Conservation (phyloP, 2,797 vertebrate genomes). For the Podarcis siculus region DNA sequence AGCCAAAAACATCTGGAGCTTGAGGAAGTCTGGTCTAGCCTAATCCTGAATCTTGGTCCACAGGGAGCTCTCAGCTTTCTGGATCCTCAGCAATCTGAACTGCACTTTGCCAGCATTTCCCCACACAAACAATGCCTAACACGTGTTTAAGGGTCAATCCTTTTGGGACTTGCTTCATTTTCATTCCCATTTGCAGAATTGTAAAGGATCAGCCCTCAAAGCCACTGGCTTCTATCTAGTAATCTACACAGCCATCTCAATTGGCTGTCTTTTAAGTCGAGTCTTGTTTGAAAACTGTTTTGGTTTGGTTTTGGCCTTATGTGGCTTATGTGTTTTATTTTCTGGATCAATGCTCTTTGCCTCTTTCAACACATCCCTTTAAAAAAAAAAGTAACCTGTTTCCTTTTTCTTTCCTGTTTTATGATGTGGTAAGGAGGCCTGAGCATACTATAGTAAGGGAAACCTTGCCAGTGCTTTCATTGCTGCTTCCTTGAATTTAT, state of each 20-base stretch:
- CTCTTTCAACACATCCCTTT: conserved; percentile 43
- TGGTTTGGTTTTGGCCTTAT: conserved; percentile 45
- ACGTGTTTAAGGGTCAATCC: not conserved
- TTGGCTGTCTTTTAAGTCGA: conserved; percentile 38
- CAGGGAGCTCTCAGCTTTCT: not conserved
- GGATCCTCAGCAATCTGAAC: not conserved
- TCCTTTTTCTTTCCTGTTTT: conserved; percentile 45
- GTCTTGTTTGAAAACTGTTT: conserved; percentile 27
- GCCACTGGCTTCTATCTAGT: not conserved
- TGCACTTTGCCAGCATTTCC: not conserved
- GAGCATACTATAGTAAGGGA: conserved; percentile 50
- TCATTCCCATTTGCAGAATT: not conserved
- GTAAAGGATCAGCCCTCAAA: not conserved
- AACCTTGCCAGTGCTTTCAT: conserved; percentile 59
- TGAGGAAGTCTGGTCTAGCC: too few relatives aligned
- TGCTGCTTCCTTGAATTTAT: conserved; percentile 59
- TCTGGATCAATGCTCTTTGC: conserved; percentile 56
- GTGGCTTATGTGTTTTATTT: conserved; percentile 67
- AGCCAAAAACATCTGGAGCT: too few relatives aligned
- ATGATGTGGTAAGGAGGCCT: conserved; percentile 64
- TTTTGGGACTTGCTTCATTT: not conserved
- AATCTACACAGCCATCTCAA: not conserved
- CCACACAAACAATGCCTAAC: not conserved
- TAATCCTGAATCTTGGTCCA: not conserved
- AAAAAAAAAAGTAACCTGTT: conserved; percentile 32